These are phyloP conservation scores for Rotaria macrura DNA, from an alignment of 2,888 invertebrate species.

Conservation along the genomic window DNA sequence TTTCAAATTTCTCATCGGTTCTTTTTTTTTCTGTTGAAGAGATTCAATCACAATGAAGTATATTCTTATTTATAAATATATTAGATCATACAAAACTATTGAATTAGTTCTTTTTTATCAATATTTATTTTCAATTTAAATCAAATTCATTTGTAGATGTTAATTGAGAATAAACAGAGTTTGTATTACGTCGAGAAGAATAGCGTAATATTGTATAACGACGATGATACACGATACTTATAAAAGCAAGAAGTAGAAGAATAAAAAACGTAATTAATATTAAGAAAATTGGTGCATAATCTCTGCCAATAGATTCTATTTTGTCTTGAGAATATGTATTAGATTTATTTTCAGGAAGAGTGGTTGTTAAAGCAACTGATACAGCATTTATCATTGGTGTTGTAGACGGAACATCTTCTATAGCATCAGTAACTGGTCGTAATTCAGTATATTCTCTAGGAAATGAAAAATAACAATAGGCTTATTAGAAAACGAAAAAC, in stretches of 20 bases:
- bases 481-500: too few relatives aligned
- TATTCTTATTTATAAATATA: neutral
- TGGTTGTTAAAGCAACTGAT: neutral
- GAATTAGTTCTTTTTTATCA: neutral
- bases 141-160: neutral
- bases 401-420: too few relatives aligned
- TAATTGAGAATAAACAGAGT: neutral
- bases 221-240: neutral
- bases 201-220: neutral
- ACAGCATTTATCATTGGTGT: neutral
- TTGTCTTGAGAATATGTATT: neutral
- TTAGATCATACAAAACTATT: neutral
- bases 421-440: too few relatives aligned
- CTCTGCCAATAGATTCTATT: neutral
- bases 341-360: neutral
- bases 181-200: neutral
- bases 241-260: neutral
- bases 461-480: too few relatives aligned
- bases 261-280: neutral
- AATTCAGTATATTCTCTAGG: too few relatives aligned
- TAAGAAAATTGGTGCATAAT: neutral
- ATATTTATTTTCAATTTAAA: neutral
- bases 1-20: neutral
- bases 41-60: neutral
- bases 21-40: neutral